Evolutionary conservation across 2,888 invertebrate genomes (phyloP).

Genomic region (Selenia dentaria): DNA sequence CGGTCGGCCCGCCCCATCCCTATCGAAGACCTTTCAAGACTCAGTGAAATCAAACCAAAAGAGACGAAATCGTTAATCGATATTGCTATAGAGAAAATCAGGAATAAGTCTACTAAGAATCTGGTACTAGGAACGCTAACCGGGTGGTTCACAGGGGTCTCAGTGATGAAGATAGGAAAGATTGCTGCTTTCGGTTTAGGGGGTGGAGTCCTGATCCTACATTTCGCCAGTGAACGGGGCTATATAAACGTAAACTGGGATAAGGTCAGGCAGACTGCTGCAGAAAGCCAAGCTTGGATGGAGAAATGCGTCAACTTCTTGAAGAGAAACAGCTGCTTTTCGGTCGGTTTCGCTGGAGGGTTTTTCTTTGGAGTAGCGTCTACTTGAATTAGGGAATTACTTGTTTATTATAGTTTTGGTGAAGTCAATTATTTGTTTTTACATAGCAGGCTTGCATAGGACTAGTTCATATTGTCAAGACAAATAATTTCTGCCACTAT

Average conservation of each 20-base stretch:
- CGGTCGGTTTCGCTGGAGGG: slow-evolving; percentile 93
- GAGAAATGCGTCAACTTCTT: slow-evolving; percentile 87
- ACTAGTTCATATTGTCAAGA: no score
- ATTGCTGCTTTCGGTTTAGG: slow-evolving; percentile 94
- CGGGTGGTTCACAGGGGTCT: slow-evolving; percentile 89
- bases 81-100: slow-evolving; percentile 48
- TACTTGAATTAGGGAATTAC: slow-evolving; percentile 52
- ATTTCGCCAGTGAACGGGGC: slow-evolving; percentile 94
- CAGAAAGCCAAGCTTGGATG: slow-evolving; percentile 89
- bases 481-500: no score
- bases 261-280: slow-evolving; percentile 89
- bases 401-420: slow-evolving; percentile 24
- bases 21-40: slow-evolving; percentile 43
- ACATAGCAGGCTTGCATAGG: no score
- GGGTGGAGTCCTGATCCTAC: slow-evolving; percentile 93
- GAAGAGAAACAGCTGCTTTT: slow-evolving; percentile 87
- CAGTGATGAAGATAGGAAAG: slow-evolving; percentile 93
- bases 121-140: slow-evolving; percentile 59
- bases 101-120: slow-evolving; percentile 54
- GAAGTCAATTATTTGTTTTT: background rate
- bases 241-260: slow-evolving; percentile 96
- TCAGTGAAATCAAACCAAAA: slow-evolving; percentile 43
- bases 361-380: slow-evolving; percentile 93
- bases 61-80: slow-evolving; percentile 51
- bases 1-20: slow-evolving; percentile 65